Conservation (phyloP, 2,888 invertebrate genomes). For the Chymomyza procnemis region DNA sequence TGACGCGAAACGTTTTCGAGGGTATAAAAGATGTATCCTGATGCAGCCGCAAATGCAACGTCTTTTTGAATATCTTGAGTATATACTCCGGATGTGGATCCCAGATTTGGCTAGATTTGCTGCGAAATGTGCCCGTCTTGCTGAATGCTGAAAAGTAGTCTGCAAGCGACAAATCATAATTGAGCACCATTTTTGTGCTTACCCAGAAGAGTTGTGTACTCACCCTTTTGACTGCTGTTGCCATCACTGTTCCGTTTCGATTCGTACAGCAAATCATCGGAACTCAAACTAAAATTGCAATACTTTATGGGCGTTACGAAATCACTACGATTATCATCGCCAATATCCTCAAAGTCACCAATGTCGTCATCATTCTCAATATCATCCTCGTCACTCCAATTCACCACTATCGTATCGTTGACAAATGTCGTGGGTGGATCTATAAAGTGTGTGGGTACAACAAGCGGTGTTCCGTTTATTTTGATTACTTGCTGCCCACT, state of each 20-base stretch:
- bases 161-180: conserved; percentile 33
- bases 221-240: conserved; percentile 57
- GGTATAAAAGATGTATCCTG: conserved; percentile 77
- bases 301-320: conserved; percentile 82
- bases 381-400: conserved; percentile 53
- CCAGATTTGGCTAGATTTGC: conserved; percentile 82
- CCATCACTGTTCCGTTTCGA: conserved; percentile 72
- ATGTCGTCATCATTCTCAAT: conserved; percentile 48
- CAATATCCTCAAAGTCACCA: conserved; percentile 54
- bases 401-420: conserved; percentile 58
- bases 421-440: conserved; percentile 44
- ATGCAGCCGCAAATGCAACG: conserved; percentile 74
- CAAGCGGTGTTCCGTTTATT: conserved; percentile 22
- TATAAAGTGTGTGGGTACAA: conserved; percentile 1
- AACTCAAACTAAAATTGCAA: conserved; percentile 80
- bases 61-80: conserved; percentile 82
- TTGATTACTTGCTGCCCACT: conserved; percentile 13
- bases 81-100: conserved; percentile 86
- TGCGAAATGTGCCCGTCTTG: conserved; percentile 84
- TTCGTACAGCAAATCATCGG: conserved; percentile 81
- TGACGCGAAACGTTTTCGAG: conserved; percentile 79
- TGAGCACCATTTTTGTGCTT: too few relatives aligned
- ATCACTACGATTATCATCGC: conserved; percentile 76
- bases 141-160: conserved; percentile 79
- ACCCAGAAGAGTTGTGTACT: conserved; percentile 6